Evolutionary conservation across 2,113 vertebrate genomes (phyloP), one percentile per base, ranked within the genome.

Genomic region (Pycnonotus jocosus): DNA sequence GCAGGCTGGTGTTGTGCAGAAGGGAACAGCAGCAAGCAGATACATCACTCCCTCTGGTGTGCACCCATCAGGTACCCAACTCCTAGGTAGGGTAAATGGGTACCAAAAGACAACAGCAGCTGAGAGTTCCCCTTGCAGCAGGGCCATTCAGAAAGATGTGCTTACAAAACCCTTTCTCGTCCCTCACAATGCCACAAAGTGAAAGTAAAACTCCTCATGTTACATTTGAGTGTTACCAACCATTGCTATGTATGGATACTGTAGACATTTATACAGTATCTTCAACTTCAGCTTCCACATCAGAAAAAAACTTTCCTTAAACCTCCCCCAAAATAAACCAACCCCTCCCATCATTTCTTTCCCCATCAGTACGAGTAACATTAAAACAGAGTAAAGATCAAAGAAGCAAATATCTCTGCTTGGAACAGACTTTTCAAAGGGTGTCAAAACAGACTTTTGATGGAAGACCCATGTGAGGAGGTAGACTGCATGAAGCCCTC

Each of bases 91-190:
- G 19, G 25, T 14, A 42, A 64, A 44, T 0, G 0, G n/a, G 17
- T 12, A 48, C 27, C 8, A 3, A 79, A 66, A 21, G 31, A 57
- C 28, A 60, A 4, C 0, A 0, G 20, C 4, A 7, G 23, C 51
- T 10, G 22, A 70, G 51, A 88, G 48, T 71, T 77, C 20, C 30
- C 51, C 15, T 21, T 23, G 66, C 0, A 3, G 56, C 62, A 56
- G 24, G 6, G 14, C 5, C 44, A 70, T 35, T 50, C 2, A 1
- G 38, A 81, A 81, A 69, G 1, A 1, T 0, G 23, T 3, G 4
- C 54, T 21, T n/a, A 44, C 48, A 62, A 77, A 82, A 84, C 44
- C 38, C 10, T 70, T 65, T 80, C 58, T 42, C 27, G 33, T n/a
- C 35, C 81, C 38, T 76, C 25, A 37, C 38, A 50, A 38, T 2